Conservation (phyloP, 2,888 invertebrate species). For the Biston stratarius region DNA sequence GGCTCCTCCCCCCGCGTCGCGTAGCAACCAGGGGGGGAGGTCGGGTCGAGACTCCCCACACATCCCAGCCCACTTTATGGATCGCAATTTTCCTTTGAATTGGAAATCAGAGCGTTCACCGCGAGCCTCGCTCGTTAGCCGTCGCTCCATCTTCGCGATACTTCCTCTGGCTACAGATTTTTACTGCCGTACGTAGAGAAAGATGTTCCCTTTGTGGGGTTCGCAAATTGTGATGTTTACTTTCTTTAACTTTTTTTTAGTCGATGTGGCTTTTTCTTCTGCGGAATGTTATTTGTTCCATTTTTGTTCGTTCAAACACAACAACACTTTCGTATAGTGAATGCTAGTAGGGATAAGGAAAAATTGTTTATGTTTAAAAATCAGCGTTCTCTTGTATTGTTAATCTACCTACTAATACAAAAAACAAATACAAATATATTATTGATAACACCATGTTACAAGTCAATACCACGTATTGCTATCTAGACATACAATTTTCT, state of each 20-base stretch:
- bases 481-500: not conserved
- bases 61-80: conserved; percentile 77
- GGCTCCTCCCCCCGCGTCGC: conserved; percentile 89
- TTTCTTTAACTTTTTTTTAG: conserved; percentile 46
- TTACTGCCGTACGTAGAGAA: conserved; percentile 70
- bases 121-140: conserved; percentile 80
- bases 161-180: conserved; percentile 77
- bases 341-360: no score
- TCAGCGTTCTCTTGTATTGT: not conserved
- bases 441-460: not conserved
- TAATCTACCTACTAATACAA: no score
- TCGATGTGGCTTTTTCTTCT: conserved; percentile 36
- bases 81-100: conserved; percentile 88
- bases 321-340: no score
- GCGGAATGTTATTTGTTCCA: not conserved
- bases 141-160: conserved; percentile 79
- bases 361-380: not conserved
- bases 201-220: conserved; percentile 72
- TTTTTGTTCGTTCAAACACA: no score
- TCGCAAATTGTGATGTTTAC: conserved; percentile 70
- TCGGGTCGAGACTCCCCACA: conserved; percentile 62
- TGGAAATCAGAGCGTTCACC: conserved; percentile 85
- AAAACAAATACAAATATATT: no score
- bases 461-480: no score
- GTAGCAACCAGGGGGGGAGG: conserved; percentile 84